These are phyloP conservation scores for Chaetops frenatus DNA, from an alignment of 2,113 vertebrate species.

Conservation along the genomic window DNA sequence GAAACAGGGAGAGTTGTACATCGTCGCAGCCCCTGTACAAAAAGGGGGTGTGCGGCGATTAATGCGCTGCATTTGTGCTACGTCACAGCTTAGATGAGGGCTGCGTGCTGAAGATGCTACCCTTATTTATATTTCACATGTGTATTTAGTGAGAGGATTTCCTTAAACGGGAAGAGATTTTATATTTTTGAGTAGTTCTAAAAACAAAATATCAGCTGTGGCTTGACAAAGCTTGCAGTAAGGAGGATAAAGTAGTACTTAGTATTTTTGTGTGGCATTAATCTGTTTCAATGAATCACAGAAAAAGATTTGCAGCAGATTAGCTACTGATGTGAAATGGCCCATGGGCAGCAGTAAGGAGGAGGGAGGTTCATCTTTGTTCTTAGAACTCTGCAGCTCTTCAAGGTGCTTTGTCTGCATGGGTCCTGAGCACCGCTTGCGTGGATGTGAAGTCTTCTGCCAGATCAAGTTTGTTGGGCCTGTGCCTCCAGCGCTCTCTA, in stretches of 20 bases:
- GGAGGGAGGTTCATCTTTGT: background rate
- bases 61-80: rapidly evolving
- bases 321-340: background rate
- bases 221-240: background rate
- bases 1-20: rapidly evolving
- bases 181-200: background rate
- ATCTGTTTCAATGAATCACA: background rate
- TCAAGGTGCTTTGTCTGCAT: background rate
- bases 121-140: background rate
- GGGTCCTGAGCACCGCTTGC: background rate
- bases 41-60: background rate
- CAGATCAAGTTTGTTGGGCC: background rate
- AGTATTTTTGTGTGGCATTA: rapidly evolving
- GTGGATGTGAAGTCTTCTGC: background rate
- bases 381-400: background rate
- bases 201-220: background rate
- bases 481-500: background rate
- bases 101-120: background rate
- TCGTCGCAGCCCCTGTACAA: too few relatives aligned
- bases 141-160: background rate
- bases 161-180: background rate
- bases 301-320: background rate
- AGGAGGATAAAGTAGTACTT: background rate
- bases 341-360: background rate
- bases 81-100: too few relatives aligned